A percentile compares a stretch with the other conserved stretches of the same genome.
Evolutionary conservation across 2,888 invertebrate species (phyloP).

Genomic region (Agrotis exclamationis): DNA sequence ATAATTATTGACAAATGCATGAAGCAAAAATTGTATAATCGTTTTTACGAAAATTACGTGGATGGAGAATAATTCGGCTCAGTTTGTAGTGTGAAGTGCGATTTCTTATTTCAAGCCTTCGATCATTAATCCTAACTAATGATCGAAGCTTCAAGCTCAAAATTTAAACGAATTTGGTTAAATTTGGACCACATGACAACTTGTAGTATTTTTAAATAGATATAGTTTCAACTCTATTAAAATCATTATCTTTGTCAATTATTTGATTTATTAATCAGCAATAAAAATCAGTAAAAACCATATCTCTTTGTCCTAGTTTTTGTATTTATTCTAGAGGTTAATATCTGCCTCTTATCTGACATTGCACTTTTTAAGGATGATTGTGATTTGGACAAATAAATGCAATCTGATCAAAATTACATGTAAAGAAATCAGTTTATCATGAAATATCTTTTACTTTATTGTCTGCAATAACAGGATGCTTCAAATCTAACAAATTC

Average conservation of each 20-base stretch:
- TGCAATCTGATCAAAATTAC: constrained; percentile 15
- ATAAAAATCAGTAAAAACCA: constrained; percentile 4
- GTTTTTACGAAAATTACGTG: too few species aligned
- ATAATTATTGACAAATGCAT: too few species aligned
- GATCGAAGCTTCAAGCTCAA: background rate
- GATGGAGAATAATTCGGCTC: too few species aligned
- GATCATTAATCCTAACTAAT: too few species aligned
- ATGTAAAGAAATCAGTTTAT: background rate
- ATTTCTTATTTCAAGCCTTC: too few species aligned
- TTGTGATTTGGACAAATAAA: constrained; percentile 11
- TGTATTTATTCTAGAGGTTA: background rate
- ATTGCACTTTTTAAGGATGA: constrained; percentile 24
- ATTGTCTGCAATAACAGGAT: constrained; percentile 22
- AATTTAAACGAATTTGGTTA: too few species aligned
- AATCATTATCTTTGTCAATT: constrained; percentile 7
- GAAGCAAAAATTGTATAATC: too few species aligned
- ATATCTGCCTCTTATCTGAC: constrained; percentile 17
- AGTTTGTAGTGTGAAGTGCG: too few species aligned
- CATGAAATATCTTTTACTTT: constrained; percentile 7
- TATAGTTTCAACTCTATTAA: constrained; percentile 16
- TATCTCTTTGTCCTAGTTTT: background rate
- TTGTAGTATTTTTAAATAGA: constrained; percentile 3
- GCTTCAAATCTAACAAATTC: background rate
- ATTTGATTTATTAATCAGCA: constrained; percentile 6
- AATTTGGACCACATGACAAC: too few species aligned